A percentile compares a stretch with the other conserved stretches of the same genome.
These are phyloP conservation scores for Agriopis marginaria DNA, from an alignment of 2,888 invertebrate genomes.

Conservation along the genomic window DNA sequence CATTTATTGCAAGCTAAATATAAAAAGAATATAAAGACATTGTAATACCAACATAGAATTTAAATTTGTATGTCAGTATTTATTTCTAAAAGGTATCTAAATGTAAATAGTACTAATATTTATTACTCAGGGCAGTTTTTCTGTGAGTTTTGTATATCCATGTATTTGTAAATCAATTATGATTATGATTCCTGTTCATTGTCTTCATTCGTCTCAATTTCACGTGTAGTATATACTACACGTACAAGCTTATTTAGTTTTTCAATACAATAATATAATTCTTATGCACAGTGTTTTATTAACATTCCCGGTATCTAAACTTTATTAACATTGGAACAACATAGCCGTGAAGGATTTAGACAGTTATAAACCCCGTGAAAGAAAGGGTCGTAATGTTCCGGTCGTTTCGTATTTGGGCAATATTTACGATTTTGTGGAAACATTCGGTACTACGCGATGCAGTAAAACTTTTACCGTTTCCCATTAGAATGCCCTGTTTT, in stretches of 20 bases:
- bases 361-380: constrained; percentile 43
- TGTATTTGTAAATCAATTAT: too few relatives aligned
- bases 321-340: constrained; percentile 36
- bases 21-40: too few relatives aligned
- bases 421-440: constrained; percentile 70
- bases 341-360: constrained; percentile 37
- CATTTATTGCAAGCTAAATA: too few relatives aligned
- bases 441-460: constrained; percentile 52
- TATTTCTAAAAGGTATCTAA: too few relatives aligned
- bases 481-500: constrained; percentile 67
- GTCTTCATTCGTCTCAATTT: too few relatives aligned
- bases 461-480: constrained; percentile 69
- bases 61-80: too few relatives aligned
- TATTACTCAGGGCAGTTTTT: too few relatives aligned
- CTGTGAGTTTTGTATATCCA: too few relatives aligned
- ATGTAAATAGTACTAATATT: too few relatives aligned
- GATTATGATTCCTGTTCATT: too few relatives aligned
- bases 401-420: constrained; percentile 60
- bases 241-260: background rate
- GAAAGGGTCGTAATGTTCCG: constrained; percentile 42
- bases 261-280: background rate
- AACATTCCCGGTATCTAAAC: constrained; percentile 4
- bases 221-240: too few relatives aligned
- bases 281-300: background rate
- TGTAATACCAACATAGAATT: too few relatives aligned